Percentiles rank a stretch among this genome's conserved stretches.
phyloP scores from a whole-genome alignment of 2,797 vertebrate species.

The Rhinophrynus dorsalis region DNA sequence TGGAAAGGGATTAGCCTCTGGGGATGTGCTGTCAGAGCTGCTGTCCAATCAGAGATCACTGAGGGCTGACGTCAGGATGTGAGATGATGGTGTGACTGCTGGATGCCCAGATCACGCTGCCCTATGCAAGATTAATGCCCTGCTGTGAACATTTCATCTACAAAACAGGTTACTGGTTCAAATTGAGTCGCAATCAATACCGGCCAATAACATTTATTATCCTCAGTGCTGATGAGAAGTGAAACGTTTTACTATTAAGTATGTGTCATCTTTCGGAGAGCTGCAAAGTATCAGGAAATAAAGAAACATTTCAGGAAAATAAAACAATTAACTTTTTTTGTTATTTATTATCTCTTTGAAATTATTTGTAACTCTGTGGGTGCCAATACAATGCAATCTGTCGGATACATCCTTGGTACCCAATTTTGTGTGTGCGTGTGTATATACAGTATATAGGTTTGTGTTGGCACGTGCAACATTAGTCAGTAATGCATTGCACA shows the following conservation, averaged over 20 bases:
- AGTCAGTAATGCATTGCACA: too few species aligned
- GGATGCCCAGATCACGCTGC: slow-evolving; percentile 4
- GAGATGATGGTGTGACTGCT: slow-evolving; percentile 44
- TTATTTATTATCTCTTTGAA: slow-evolving; percentile 12
- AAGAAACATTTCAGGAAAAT: slow-evolving; percentile 15
- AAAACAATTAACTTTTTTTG: neutral
- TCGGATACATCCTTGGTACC: too few species aligned
- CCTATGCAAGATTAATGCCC: slow-evolving; percentile 48
- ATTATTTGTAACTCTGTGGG: neutral
- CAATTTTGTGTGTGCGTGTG: too few species aligned
- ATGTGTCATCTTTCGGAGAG: slow-evolving; percentile 33
- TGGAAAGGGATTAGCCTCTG: slow-evolving; percentile 23
- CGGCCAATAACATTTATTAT: slow-evolving; percentile 28
- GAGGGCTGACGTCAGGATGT: slow-evolving; percentile 22
- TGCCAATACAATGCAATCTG: too few species aligned
- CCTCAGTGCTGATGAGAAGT: slow-evolving; percentile 41
- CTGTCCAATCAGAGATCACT: slow-evolving; percentile 4
- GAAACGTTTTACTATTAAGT: neutral
- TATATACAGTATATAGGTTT: too few species aligned
- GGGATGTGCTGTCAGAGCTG: slow-evolving; percentile 30
- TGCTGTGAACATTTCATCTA: slow-evolving; percentile 15
- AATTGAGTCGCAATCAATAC: slow-evolving; percentile 16
- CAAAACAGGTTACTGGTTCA: slow-evolving; percentile 39
- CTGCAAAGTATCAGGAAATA: slow-evolving; percentile 24
- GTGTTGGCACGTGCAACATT: too few species aligned